phyloP scores from a whole-genome alignment of 2,113 vertebrate species.

The Amblyornis subalaris region DNA sequence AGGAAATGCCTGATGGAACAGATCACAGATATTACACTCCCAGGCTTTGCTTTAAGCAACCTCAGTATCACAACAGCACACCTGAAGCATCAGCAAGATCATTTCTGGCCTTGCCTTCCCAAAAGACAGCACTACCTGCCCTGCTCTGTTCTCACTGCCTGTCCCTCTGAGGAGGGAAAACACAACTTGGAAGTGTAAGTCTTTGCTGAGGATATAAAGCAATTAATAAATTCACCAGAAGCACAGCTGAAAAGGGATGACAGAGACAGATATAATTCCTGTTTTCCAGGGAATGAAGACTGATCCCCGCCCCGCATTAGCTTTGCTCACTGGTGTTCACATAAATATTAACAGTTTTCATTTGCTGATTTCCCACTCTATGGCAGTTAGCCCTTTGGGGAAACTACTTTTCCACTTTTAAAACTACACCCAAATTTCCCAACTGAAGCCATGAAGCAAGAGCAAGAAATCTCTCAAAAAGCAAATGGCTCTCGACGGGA shows the following conservation, averaged over 20 bases:
- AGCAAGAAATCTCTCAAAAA: not conserved
- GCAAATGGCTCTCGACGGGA: not conserved
- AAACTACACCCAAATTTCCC: not conserved
- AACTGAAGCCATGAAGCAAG: not conserved
- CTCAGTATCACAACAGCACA: not conserved
- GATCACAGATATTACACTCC: not conserved
- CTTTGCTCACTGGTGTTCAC: not conserved
- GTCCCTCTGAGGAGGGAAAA: not conserved
- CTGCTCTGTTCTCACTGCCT: not conserved
- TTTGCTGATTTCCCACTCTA: not conserved
- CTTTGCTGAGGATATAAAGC: not conserved
- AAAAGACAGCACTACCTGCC: not conserved
- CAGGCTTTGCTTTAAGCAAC: not conserved
- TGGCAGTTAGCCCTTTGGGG: not conserved
- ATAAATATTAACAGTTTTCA: not conserved
- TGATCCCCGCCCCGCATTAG: not conserved
- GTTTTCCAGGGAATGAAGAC: not conserved
- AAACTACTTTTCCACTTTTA: not conserved
- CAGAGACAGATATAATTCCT: not conserved
- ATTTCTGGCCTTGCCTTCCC: not conserved
- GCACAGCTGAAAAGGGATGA: not conserved
- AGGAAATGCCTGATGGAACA: not conserved
- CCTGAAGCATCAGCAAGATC: not conserved
- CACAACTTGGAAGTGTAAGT: not conserved
- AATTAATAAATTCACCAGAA: not conserved